A percentile compares a stretch with the other conserved stretches of the same genome.
Evolutionary conservation across 1,140 invertebrate species (phyloP).

Genomic region (Diabrotica virgifera): DNA sequence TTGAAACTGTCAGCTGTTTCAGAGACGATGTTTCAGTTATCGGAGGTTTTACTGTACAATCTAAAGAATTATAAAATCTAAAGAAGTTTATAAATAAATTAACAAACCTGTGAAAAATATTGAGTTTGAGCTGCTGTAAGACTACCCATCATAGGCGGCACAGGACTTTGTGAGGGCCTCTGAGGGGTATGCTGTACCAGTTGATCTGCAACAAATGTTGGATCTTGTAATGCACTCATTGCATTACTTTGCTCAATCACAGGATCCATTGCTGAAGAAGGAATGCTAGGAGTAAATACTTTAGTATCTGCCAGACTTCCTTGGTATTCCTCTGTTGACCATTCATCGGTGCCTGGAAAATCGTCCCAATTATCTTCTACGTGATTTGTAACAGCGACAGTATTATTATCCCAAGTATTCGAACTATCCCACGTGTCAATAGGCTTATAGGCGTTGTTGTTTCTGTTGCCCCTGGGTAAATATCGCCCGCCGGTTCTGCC

Average conservation of each 20-base stretch:
- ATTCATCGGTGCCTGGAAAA: constrained; percentile 71
- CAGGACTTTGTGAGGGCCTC: constrained; percentile 38
- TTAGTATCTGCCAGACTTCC: constrained; percentile 91
- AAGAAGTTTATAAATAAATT: not conserved
- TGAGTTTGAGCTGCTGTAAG: constrained; percentile 69
- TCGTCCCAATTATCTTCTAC: constrained; percentile 46
- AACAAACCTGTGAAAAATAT: constrained; percentile 58
- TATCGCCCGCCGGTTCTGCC: constrained; percentile 50
- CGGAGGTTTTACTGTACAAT: too few species aligned
- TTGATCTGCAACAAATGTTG: constrained; percentile 1
- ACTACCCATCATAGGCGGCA: constrained; percentile 43
- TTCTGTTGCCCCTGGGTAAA: constrained; percentile 36
- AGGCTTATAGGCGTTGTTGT: constrained; percentile 44
- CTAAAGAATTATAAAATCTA: too few species aligned
- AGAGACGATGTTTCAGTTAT: too few species aligned
- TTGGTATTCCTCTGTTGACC: constrained; percentile 94
- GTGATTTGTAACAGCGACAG: constrained; percentile 32
- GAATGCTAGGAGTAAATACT: constrained; percentile 78
- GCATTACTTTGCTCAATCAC: not conserved
- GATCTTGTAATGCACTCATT: not conserved
- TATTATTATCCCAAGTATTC: constrained; percentile 43
- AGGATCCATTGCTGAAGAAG: constrained; percentile 17
- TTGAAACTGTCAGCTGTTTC: too few species aligned
- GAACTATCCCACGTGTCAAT: constrained; percentile 54
- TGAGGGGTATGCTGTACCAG: constrained; percentile 32